Evolutionary conservation across 2,113 vertebrate species (phyloP).

Genomic region (Aspiorhynchus laticeps): DNA sequence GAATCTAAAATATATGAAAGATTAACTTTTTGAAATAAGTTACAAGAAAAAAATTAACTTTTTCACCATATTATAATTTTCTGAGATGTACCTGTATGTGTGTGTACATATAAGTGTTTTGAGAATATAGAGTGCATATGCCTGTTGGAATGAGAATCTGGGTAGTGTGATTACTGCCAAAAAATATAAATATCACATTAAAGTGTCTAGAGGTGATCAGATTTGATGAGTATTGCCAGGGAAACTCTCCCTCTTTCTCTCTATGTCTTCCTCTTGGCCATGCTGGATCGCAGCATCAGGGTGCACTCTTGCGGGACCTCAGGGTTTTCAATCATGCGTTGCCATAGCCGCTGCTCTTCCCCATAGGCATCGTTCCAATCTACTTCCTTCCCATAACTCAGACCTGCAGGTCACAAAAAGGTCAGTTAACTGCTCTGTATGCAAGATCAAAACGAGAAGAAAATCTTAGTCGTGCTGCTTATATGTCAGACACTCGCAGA

Average conservation of each 20-base stretch:
- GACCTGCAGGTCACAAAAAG: slow-evolving; percentile 71
- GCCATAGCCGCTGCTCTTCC: slow-evolving; percentile 91
- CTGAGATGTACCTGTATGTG: no score
- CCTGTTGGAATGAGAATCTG: neutral
- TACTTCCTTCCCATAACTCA: slow-evolving; percentile 88
- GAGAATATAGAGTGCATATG: neutral
- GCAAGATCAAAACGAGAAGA: neutral
- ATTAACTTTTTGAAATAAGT: no score
- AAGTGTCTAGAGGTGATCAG: slow-evolving; percentile 30
- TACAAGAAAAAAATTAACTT: no score
- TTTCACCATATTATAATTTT: no score
- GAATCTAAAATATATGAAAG: no score
- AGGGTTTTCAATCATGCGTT: slow-evolving; percentile 90
- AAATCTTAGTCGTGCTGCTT: neutral
- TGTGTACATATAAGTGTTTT: neutral
- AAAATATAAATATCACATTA: slow-evolving; percentile 42
- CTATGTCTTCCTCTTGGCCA: slow-evolving; percentile 81
- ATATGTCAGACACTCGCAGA: neutral
- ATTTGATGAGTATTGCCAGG: slow-evolving; percentile 51
- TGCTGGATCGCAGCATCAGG: slow-evolving; percentile 92
- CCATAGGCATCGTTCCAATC: slow-evolving; percentile 96
- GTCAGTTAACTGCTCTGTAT: slow-evolving; percentile 6
- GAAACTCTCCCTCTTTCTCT: neutral
- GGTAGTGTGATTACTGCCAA: neutral
- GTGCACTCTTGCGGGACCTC: slow-evolving; percentile 87